Percentiles rank a stretch among this genome's conserved stretches.
Conservation (phyloP, 2,113 vertebrate species). For the Pteropus alecto region DNA sequence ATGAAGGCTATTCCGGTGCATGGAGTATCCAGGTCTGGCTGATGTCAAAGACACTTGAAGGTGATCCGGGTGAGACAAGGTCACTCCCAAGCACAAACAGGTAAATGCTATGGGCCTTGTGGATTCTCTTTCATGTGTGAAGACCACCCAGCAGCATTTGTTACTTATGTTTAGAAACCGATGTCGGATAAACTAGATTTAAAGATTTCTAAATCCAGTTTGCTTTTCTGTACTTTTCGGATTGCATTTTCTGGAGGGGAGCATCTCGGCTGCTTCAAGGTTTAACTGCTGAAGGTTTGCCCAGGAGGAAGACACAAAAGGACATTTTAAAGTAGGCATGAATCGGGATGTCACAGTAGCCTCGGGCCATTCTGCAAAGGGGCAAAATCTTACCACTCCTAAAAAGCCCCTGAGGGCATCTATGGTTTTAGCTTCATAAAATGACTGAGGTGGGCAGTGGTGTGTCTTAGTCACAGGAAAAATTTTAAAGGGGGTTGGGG, state of each 20-base stretch:
- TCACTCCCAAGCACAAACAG: neutral
- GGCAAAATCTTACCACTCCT: neutral
- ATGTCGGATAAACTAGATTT: neutral
- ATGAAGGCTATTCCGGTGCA: fast-evolving
- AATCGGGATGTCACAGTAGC: neutral
- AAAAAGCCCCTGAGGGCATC: neutral
- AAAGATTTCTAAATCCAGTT: neutral
- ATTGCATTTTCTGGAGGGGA: neutral
- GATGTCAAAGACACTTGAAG: fast-evolving
- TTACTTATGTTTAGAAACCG: neutral
- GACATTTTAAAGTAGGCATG: neutral
- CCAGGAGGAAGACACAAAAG: conserved; percentile 10
- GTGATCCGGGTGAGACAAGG: neutral
- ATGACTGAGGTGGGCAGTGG: neutral
- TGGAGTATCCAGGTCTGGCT: neutral
- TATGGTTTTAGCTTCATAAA: neutral
- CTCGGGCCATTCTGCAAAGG: neutral
- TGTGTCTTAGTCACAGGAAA: neutral
- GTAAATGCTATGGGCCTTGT: neutral
- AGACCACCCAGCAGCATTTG: neutral
- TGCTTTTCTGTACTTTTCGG: neutral
- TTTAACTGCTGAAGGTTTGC: neutral
- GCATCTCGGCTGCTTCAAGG: neutral
- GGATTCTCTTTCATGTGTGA: neutral
- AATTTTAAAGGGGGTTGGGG: neutral